phyloP scores from a whole-genome alignment of 2,888 invertebrate species.

The Heteromurus nitidus region DNA sequence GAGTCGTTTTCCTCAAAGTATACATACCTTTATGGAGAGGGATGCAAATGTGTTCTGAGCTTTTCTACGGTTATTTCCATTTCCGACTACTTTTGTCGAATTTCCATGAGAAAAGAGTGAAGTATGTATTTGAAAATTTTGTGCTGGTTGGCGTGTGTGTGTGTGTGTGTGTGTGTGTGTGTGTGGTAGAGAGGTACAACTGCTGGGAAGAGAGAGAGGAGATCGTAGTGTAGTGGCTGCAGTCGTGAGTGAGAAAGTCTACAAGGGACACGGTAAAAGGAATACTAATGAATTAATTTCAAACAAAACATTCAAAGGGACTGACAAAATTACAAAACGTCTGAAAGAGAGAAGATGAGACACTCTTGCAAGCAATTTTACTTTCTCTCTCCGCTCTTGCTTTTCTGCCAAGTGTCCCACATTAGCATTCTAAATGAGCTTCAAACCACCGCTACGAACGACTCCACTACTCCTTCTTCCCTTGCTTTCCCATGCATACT shows the following conservation, averaged over 20 bases:
- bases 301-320: constrained; percentile 66
- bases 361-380: constrained; percentile 66
- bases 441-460: constrained; percentile 40
- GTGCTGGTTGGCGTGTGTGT: neutral
- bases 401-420: constrained; percentile 66
- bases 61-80: constrained; percentile 54
- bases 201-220: constrained; percentile 5
- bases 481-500: constrained; percentile 54
- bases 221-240: constrained; percentile 10
- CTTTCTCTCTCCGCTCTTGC: constrained; percentile 58
- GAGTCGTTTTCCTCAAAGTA: constrained; percentile 1
- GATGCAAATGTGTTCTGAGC: no score
- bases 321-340: constrained; percentile 70
- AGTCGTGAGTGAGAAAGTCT: constrained; percentile 23
- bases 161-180: neutral
- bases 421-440: constrained; percentile 71
- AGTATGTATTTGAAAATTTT: neutral
- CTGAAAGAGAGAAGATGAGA: constrained; percentile 66
- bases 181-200: no score
- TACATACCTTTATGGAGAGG: no score
- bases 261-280: constrained; percentile 66
- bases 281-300: constrained; percentile 70
- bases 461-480: constrained; percentile 40
- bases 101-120: constrained; percentile 53
- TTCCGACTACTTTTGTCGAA: constrained; percentile 57